Conservation (phyloP, 1,140 invertebrate genomes). For the Dendroctonus valens region DNA sequence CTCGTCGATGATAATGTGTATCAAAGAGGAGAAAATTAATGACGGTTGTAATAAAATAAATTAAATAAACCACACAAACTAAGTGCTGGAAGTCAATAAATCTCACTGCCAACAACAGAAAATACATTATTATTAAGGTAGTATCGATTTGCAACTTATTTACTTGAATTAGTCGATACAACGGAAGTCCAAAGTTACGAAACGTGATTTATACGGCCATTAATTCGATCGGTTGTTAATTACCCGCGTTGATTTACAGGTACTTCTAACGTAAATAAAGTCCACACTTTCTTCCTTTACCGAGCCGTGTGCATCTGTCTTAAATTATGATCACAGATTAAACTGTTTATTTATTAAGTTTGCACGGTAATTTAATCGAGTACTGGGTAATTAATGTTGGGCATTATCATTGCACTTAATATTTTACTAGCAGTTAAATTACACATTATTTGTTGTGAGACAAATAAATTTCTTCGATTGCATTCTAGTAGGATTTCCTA, state of each 20-base stretch:
- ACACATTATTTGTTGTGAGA: too few species aligned
- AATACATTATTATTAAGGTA: neutral
- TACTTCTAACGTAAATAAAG: conserved; percentile 1
- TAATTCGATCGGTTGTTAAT: conserved; percentile 4
- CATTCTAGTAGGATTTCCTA: too few species aligned
- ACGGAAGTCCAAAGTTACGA: neutral
- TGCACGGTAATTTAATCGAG: neutral
- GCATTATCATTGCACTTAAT: neutral
- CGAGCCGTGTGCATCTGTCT: neutral
- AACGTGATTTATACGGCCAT: conserved; percentile 1
- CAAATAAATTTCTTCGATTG: too few species aligned
- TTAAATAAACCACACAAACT: neutral
- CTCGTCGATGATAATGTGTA: too few species aligned
- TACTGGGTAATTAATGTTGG: conserved; percentile 1
- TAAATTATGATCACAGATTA: conserved; percentile 2
- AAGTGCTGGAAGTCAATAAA: neutral
- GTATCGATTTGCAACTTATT: neutral
- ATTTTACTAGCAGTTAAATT: too few species aligned
- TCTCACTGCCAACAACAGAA: neutral
- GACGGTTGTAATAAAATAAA: too few species aligned
- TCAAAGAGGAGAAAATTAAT: too few species aligned
- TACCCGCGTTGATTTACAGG: neutral
- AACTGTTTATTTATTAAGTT: conserved; percentile 1
- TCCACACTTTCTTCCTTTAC: neutral
- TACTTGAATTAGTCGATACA: neutral